A percentile compares a stretch with the other conserved stretches of the same genome.
Conservation (phyloP, 2,888 invertebrate genomes). For the Petrolisthes manimaculis region DNA sequence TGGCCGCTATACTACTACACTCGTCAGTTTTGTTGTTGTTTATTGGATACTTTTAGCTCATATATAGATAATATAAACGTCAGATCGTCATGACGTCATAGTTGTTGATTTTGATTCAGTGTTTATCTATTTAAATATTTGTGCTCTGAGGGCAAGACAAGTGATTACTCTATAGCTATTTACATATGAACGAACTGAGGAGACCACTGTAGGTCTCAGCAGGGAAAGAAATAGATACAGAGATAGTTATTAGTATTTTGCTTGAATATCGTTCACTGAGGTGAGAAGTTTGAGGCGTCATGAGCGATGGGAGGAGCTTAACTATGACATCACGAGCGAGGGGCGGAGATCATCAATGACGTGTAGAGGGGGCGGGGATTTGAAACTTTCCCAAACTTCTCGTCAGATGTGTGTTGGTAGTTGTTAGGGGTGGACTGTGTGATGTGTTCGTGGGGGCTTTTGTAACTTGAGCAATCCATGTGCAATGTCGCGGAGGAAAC, state of each 20-base stretch:
- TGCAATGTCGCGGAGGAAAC: slow-evolving; percentile 91
- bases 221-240: too few species aligned
- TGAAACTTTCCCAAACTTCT: slow-evolving; percentile 52
- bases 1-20: neutral
- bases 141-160: too few species aligned
- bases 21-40: neutral
- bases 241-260: neutral
- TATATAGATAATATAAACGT: neutral
- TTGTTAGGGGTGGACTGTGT: slow-evolving; percentile 54
- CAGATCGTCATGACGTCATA: slow-evolving; percentile 30
- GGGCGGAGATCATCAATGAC: slow-evolving; percentile 49
- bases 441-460: slow-evolving; percentile 46
- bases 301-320: slow-evolving; percentile 9
- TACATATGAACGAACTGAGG: too few species aligned
- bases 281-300: neutral
- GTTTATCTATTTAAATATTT: too few species aligned
- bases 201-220: too few species aligned
- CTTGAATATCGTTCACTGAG: neutral
- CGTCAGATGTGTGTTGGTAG: slow-evolving; percentile 61
- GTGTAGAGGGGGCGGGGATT: slow-evolving; percentile 50
- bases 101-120: neutral
- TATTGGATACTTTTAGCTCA: neutral
- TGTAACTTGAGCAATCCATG: slow-evolving; percentile 44
- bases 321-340: slow-evolving; percentile 19
- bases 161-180: too few species aligned